phyloP scores from a whole-genome alignment of 2,113 vertebrate species.

The Rhombomys opimus region DNA sequence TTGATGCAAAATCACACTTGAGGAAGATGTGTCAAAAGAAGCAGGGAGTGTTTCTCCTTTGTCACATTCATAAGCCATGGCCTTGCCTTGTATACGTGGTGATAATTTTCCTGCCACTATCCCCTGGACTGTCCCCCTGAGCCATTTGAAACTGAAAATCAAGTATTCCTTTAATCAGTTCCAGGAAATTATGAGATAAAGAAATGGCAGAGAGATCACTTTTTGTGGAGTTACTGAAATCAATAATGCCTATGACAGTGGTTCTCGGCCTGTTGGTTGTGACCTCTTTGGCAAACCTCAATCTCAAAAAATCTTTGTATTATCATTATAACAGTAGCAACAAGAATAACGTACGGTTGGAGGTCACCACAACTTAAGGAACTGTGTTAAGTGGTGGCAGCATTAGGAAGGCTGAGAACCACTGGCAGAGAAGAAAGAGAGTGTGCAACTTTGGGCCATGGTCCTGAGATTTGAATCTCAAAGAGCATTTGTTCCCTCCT shows the following conservation, averaged over 20 bases:
- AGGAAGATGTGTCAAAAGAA: slow-evolving; percentile 41
- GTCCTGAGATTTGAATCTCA: slow-evolving; percentile 39
- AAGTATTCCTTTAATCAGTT: slow-evolving; percentile 92
- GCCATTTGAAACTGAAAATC: slow-evolving; percentile 91
- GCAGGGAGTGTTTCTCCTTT: slow-evolving; percentile 81
- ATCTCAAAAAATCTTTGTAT: background rate
- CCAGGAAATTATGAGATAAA: slow-evolving; percentile 87
- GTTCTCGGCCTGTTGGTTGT: background rate
- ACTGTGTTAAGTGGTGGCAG: background rate
- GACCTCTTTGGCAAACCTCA: background rate
- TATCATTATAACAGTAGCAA: background rate
- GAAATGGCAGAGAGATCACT: slow-evolving; percentile 67
- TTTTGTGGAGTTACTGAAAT: slow-evolving; percentile 58
- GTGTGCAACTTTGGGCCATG: slow-evolving; percentile 71
- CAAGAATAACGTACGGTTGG: background rate
- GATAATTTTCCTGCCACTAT: slow-evolving; percentile 91
- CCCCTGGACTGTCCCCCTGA: slow-evolving; percentile 86
- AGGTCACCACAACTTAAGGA: background rate
- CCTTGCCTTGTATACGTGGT: slow-evolving; percentile 84
- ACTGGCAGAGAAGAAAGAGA: slow-evolving; percentile 64
- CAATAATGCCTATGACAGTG: background rate
- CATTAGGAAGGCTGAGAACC: background rate
- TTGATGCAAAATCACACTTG: slow-evolving; percentile 69
- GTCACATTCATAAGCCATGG: slow-evolving; percentile 89
- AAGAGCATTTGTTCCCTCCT: background rate